A percentile compares a stretch with the other conserved stretches of the same genome.
phyloP scores from a whole-genome alignment of 1,140 invertebrate species.

The Grapholita molesta region DNA sequence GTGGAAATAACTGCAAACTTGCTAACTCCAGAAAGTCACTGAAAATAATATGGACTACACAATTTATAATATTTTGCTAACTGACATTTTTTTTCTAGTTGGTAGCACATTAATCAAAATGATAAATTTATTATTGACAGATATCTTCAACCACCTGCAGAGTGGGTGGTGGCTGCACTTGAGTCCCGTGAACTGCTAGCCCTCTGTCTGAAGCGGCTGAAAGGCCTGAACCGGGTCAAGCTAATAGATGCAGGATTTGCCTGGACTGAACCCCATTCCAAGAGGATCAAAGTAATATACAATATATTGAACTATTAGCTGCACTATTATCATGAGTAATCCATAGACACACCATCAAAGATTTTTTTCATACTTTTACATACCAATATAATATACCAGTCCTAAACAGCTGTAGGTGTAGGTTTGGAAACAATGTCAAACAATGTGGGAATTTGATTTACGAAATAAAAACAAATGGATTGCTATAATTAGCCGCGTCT shows the following conservation, averaged over 20 bases:
- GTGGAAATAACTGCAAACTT: too few relatives aligned
- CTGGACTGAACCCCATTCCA: slow-evolving; percentile 99
- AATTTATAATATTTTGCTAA: background rate
- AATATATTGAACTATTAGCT: slow-evolving; percentile 14
- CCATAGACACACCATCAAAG: too few relatives aligned
- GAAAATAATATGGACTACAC: too few relatives aligned
- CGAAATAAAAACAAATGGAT: too few relatives aligned
- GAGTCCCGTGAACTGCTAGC: slow-evolving; percentile 96
- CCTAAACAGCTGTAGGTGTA: too few relatives aligned
- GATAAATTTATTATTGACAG: slow-evolving; percentile 68
- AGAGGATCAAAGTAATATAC: slow-evolving; percentile 90
- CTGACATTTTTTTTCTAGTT: background rate
- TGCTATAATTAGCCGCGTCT: too few relatives aligned
- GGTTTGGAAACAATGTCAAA: too few relatives aligned
- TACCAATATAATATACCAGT: too few relatives aligned
- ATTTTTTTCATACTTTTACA: too few relatives aligned
- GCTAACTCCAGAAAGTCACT: too few relatives aligned
- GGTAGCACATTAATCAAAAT: background rate
- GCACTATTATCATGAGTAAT: too few relatives aligned
- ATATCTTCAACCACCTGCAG: slow-evolving; percentile 95
- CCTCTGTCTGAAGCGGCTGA: slow-evolving; percentile 96
- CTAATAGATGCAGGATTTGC: slow-evolving; percentile 97
- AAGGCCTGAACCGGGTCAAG: slow-evolving; percentile 93
- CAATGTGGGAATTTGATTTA: too few relatives aligned
- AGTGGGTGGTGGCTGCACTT: slow-evolving; percentile 93